Base-by-base conservation (phyloP, 2,888 invertebrate genomes). In the Seladonia tumulorum region DNA sequence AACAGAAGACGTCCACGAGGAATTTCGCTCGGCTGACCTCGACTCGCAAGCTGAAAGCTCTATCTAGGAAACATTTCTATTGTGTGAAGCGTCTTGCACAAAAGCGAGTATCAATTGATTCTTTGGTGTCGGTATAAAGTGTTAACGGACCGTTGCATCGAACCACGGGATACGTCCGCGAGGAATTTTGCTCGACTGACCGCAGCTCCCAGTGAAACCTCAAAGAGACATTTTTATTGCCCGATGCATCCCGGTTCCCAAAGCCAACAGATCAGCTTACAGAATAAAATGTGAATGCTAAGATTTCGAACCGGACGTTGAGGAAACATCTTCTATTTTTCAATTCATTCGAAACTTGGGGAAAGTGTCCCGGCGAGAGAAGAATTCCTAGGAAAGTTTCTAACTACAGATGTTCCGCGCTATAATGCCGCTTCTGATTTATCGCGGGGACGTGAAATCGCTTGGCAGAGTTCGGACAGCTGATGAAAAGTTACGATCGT, bases 391-490 rank as follows among this genome's bases (percentile, higher is more conserved):
- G 39, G 10, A 39, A 39, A 68, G 68, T 68, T 68, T 22, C 68
- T 22, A 68, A 68, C 18, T 68, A 39, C 68, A 22, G 39, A 68
- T 68, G 68, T 70, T 70, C 70, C 70, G 39, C 14, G n/a, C 70
- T 42, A n/a, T n/a, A 70, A 70, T 12, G 70, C 39, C 7, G 42
- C 5, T n/a, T n/a, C n/a, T 70, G 70, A 70, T 70, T 70, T 68
- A 68, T 70, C 70, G n/a, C 42, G 70, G 4, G 7, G 22, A 70
- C 70, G 70, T 70, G 70, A 42, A 70, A 42, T 70, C 42, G 70
- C 22, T 42, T 45, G 63, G 70, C 42, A n/a, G 68, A 70, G 70
- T 42, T 70, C 42, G 14, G 42, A 70, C 42, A 70, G 39, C n/a
- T 39, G 42, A 42, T n/a, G 70, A 42, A 70, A 39, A 47, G 75